Evolutionary conservation across 2,797 vertebrate species (phyloP), one percentile per base, ranked within the genome.

Genomic region (Poecile montanus): DNA sequence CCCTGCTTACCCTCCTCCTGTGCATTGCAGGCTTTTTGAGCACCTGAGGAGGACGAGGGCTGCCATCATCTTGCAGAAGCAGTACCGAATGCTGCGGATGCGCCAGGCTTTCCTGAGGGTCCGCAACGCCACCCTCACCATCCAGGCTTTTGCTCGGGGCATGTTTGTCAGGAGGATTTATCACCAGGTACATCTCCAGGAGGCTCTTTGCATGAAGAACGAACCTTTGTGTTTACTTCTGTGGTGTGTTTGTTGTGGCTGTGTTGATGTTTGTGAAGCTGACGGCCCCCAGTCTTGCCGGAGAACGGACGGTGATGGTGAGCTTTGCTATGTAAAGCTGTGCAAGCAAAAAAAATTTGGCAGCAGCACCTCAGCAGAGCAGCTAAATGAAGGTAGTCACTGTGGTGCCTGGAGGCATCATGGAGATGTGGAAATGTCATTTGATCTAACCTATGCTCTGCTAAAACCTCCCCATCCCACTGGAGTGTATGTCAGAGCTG

Each of bases 111-210:
- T 97, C 91, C 98, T 96, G 95, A 97, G 93, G 27, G 70, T 98
- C 85, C 97, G 95, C 36, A 68, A 12, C 2, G 98, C 99, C 0
- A 89, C 98, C 0, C 2, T 99, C 93, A 97, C 98, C 88, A 99
- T 99, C 95, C 99, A 99, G 97, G 98, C 99, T 80, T 98, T 97
- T 63, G 53, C 98, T 40, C 95, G 98, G 47, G 99, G 98, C 89
- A 98, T 98, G 99, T 98, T 98, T 87, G 99, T 98, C 42, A 98
- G 99, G 88, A 97, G 97, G 79, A 96, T 97, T 72, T 99, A 98
- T 97, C 97, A 14, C 48, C 97, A 99, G 99, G 99, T 99, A 96
- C 0, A 54, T 11, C 4, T 45, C 61, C 50, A 32, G 1, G 29
- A 34, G n/a, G 32, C 10, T 20, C 20, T 61, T 57, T 27, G 18